Percentiles rank a stretch among this genome's conserved stretches.
Evolutionary conservation across 2,113 vertebrate species (phyloP).

Genomic region (Argyrosomus japonicus): DNA sequence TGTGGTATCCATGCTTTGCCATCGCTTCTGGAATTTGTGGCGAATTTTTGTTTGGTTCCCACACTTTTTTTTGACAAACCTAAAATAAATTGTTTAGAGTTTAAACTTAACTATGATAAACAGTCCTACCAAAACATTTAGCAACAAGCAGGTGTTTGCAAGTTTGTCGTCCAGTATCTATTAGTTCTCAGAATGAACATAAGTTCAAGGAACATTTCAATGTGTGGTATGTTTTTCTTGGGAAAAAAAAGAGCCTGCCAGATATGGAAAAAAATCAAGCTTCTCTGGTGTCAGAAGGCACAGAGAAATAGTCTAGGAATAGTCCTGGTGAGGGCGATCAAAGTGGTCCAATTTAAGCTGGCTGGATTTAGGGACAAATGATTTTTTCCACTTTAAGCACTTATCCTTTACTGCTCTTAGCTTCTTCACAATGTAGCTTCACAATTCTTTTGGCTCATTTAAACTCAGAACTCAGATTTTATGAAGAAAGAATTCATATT

Average conservation of each 20-base stretch:
- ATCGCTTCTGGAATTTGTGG: slow-evolving; percentile 31
- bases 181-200: slow-evolving; percentile 16
- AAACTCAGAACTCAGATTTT: slow-evolving; percentile 51
- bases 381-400: slow-evolving; percentile 58
- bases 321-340: slow-evolving; percentile 50
- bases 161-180: slow-evolving; percentile 14
- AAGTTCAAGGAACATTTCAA: slow-evolving; percentile 31
- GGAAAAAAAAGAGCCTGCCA: slow-evolving; percentile 22
- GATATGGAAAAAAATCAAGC: slow-evolving; percentile 19
- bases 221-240: neutral
- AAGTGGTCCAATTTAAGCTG: slow-evolving; percentile 53
- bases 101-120: slow-evolving; percentile 30
- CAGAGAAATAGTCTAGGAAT: slow-evolving; percentile 29
- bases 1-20: slow-evolving; percentile 26
- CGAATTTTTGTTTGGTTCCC: slow-evolving; percentile 44
- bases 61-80: slow-evolving; percentile 30
- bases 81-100: slow-evolving; percentile 29
- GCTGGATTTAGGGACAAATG: slow-evolving; percentile 55
- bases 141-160: neutral
- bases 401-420: slow-evolving; percentile 48
- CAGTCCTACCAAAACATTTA: slow-evolving; percentile 20
- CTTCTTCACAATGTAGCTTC: slow-evolving; percentile 38
- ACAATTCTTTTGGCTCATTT: slow-evolving; percentile 49
- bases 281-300: slow-evolving; percentile 52
- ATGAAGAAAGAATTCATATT: slow-evolving; percentile 68